A percentile compares a stretch with the other conserved stretches of the same genome.
Evolutionary conservation across 2,797 vertebrate genomes (phyloP).

Genomic region (Todus mexicanus): DNA sequence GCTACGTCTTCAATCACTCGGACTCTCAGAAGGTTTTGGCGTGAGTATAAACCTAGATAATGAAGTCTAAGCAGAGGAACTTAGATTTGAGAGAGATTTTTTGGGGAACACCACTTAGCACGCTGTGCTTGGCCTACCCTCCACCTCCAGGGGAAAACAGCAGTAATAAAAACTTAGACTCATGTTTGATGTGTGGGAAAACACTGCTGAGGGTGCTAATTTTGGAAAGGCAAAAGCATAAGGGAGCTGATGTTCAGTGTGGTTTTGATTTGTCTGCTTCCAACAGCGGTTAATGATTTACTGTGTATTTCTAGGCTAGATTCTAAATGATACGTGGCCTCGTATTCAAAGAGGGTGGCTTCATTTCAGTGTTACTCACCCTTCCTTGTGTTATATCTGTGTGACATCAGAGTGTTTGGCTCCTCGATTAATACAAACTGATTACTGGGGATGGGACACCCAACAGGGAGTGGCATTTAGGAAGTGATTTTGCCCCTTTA

Average conservation of each 20-base stretch:
- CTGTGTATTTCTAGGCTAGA: not conserved
- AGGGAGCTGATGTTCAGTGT: not conserved
- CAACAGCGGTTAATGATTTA: not conserved
- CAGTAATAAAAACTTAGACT: not conserved
- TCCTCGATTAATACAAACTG: not conserved
- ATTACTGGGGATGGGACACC: not conserved
- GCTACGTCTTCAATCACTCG: constrained; percentile 95
- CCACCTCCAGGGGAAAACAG: not conserved
- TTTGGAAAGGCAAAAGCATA: not conserved
- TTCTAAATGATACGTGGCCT: not conserved
- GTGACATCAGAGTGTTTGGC: not conserved
- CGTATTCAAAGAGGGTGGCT: not conserved
- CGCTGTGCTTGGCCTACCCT: not conserved
- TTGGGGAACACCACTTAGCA: not conserved
- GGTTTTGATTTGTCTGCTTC: not conserved
- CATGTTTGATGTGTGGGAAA: not conserved
- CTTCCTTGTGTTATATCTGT: not conserved
- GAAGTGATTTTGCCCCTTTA: too few species aligned
- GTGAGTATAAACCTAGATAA: constrained; percentile 78
- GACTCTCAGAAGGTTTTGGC: constrained; percentile 93
- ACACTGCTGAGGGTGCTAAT: not conserved
- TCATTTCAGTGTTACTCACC: not conserved
- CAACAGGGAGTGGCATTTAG: not conserved
- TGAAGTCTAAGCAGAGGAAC: not conserved
- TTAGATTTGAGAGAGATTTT: not conserved